Evolutionary conservation across 2,888 invertebrate genomes (phyloP).

Genomic region (Tanytarsus gracilentus): DNA sequence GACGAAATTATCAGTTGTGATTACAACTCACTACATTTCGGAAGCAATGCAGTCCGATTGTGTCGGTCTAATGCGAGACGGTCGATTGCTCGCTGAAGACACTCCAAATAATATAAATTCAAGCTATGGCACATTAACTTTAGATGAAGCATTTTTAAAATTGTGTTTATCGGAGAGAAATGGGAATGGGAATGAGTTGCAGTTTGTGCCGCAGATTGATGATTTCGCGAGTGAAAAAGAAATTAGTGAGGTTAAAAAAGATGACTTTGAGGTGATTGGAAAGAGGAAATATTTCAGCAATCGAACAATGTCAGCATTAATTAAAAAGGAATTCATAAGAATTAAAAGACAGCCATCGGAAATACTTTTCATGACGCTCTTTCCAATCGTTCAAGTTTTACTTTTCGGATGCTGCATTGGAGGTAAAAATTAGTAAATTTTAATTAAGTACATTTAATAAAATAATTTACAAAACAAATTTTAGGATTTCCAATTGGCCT

Average conservation of each 20-base stretch:
- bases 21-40: background rate
- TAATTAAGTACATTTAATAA: too few species aligned
- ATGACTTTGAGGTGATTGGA: background rate
- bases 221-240: too few species aligned
- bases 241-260: too few species aligned
- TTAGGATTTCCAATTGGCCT: constrained; percentile 14
- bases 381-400: background rate
- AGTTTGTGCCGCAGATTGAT: too few species aligned
- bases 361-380: background rate
- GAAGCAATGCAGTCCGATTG: background rate
- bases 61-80: background rate
- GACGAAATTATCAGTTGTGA: background rate
- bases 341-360: background rate
- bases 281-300: background rate
- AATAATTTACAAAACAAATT: too few species aligned
- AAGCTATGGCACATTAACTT: background rate
- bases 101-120: background rate
- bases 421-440: too few species aligned
- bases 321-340: too few species aligned
- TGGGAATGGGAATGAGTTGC: too few species aligned
- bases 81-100: background rate
- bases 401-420: background rate
- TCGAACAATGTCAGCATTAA: too few species aligned
- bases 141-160: constrained; percentile 6
- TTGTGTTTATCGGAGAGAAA: background rate